These are phyloP conservation scores for Caenorhabditis remanei DNA, from an alignment of 1,140 invertebrate genomes.

Conservation along the genomic window DNA sequence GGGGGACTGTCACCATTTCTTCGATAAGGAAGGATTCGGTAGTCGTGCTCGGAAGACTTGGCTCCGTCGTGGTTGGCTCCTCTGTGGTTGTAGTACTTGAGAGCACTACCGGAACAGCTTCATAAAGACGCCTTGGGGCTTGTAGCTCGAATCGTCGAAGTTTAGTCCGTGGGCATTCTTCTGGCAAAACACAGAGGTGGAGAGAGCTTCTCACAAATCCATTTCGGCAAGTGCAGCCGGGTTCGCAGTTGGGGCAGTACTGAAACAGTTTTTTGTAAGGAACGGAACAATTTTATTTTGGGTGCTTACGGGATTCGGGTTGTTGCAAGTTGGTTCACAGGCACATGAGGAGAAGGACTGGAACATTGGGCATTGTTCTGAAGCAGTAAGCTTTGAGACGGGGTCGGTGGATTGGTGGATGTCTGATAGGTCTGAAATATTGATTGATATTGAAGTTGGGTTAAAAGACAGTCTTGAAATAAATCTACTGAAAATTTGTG, in stretches of 20 bases:
- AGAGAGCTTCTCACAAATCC: conserved; percentile 32
- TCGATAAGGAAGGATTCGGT: neutral
- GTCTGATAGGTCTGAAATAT: too few relatives aligned
- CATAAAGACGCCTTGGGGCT: conserved; percentile 15
- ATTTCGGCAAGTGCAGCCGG: conserved; percentile 33
- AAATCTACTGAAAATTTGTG: too few relatives aligned
- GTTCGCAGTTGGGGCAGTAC: neutral
- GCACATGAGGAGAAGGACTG: conserved; percentile 17
- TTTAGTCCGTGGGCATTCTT: conserved; percentile 27
- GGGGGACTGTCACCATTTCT: conserved; percentile 15
- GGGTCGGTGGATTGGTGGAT: too few relatives aligned
- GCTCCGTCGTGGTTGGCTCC: conserved; percentile 3
- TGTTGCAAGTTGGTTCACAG: conserved; percentile 32
- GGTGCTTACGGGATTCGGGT: conserved; percentile 5
- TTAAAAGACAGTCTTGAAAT: too few relatives aligned
- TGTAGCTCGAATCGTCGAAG: conserved; percentile 15
- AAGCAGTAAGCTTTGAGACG: neutral
- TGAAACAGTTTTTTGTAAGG: neutral
- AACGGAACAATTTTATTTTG: neutral
- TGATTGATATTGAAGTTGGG: too few relatives aligned
- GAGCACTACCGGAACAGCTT: conserved; percentile 34
- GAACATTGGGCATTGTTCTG: conserved; percentile 40
- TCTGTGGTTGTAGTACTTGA: conserved; percentile 8
- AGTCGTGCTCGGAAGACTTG: neutral
- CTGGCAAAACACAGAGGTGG: neutral